phyloP scores from a whole-genome alignment of 1,140 invertebrate species.

The Megathymus violae region DNA sequence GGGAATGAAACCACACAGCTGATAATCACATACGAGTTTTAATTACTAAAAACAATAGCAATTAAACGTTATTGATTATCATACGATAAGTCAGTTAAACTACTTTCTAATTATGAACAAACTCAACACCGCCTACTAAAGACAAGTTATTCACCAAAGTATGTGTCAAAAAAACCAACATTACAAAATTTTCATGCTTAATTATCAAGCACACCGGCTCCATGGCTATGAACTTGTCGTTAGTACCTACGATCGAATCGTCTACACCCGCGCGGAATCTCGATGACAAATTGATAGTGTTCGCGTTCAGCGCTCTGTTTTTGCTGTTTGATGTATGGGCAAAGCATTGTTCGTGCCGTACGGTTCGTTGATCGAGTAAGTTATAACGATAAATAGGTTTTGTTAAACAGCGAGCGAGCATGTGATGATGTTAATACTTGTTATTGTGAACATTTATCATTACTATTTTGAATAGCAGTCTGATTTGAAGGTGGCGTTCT shows the following conservation, averaged over 20 bases:
- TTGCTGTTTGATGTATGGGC: slow-evolving; percentile 80
- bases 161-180: background rate
- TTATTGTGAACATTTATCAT: background rate
- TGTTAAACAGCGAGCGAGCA: background rate
- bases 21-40: too few relatives aligned
- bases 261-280: slow-evolving; percentile 60
- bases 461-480: background rate
- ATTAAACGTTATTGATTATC: too few relatives aligned
- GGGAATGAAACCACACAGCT: too few relatives aligned
- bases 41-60: too few relatives aligned
- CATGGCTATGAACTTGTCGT: background rate
- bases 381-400: slow-evolving; percentile 13
- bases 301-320: slow-evolving; percentile 69
- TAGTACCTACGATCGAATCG: slow-evolving; percentile 40
- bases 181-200: slow-evolving; percentile 4
- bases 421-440: background rate
- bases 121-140: too few relatives aligned
- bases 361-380: slow-evolving; percentile 10
- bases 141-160: too few relatives aligned
- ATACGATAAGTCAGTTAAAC: too few relatives aligned
- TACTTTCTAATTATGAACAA: too few relatives aligned
- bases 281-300: slow-evolving; percentile 82
- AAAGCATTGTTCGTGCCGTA: slow-evolving; percentile 30
- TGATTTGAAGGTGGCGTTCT: background rate
- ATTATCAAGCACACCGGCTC: background rate